These are phyloP conservation scores for Taenioides sp. DNA, from an alignment of 2,797 vertebrate species.

Conservation along the genomic window DNA sequence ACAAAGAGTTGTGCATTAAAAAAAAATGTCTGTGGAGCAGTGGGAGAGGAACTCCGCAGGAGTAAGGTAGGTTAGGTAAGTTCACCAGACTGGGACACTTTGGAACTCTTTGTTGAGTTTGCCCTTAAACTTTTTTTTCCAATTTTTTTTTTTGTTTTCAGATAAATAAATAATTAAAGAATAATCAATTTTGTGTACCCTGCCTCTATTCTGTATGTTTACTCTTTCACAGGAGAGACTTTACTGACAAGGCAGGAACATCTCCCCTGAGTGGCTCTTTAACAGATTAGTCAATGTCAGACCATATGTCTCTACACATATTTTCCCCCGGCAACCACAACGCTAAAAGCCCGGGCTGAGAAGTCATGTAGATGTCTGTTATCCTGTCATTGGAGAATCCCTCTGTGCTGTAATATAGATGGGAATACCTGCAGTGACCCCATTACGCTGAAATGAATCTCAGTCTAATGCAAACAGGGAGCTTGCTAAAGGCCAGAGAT, in stretches of 20 bases:
- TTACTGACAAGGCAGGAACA: conserved; percentile 37
- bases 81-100: too few species aligned
- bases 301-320: conserved; percentile 42
- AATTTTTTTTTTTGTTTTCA: neutral
- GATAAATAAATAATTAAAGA: neutral
- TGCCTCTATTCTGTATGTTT: conserved; percentile 4
- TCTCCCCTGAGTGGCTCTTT: conserved; percentile 30
- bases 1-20: too few species aligned
- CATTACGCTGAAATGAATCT: conserved; percentile 18
- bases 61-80: too few species aligned
- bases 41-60: too few species aligned
- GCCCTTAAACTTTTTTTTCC: too few species aligned
- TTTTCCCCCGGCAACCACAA: conserved; percentile 27
- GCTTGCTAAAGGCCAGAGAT: conserved; percentile 8
- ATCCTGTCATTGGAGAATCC: conserved; percentile 32
- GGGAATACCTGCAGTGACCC: conserved; percentile 23
- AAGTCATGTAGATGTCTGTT: conserved; percentile 34
- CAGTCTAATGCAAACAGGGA: conserved; percentile 5
- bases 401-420: conserved; percentile 21
- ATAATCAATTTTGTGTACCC: neutral
- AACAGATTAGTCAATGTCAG: conserved; percentile 50
- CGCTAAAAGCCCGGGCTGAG: conserved; percentile 27
- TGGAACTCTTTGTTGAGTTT: too few species aligned
- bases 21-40: too few species aligned
- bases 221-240: conserved; percentile 16